Evolutionary conservation across 2,888 invertebrate species (phyloP).

Genomic region (Neuroscelio doddi): DNA sequence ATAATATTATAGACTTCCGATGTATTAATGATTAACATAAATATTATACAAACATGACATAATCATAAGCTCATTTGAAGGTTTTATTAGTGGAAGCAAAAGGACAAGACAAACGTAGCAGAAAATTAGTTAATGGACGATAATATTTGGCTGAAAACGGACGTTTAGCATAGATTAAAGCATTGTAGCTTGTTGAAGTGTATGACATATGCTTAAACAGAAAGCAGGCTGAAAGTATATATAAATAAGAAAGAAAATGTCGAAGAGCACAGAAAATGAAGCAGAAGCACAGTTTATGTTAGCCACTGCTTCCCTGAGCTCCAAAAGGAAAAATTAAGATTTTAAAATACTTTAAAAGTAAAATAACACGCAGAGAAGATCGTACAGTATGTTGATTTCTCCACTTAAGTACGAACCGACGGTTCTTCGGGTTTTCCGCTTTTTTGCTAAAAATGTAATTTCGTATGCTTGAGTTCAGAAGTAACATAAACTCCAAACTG

Average conservation of each 20-base stretch:
- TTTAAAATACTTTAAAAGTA: constrained; percentile 26
- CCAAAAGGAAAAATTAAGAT: constrained; percentile 29
- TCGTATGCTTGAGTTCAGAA: constrained; percentile 32
- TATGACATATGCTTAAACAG: constrained; percentile 8
- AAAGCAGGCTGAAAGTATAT: constrained; percentile 10
- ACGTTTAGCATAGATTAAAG: constrained; percentile 34
- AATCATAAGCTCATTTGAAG: constrained; percentile 19
- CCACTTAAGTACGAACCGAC: constrained; percentile 44
- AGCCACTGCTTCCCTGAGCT: constrained; percentile 57
- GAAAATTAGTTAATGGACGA: constrained; percentile 18
- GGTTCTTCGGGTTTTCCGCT: constrained; percentile 46
- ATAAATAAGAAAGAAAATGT: constrained; percentile 13
- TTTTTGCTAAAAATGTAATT: constrained; percentile 25
- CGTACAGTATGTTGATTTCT: constrained; percentile 20
- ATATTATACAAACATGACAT: constrained; percentile 15
- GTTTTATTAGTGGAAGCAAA: constrained; percentile 34
- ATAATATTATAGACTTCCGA: constrained; percentile 10
- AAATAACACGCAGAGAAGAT: constrained; percentile 27
- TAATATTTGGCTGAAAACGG: constrained; percentile 19
- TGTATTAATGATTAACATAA: constrained; percentile 9
- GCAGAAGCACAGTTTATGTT: constrained; percentile 60
- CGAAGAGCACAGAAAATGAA: constrained; percentile 52
- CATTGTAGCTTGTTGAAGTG: constrained; percentile 7
- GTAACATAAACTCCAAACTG: constrained; percentile 32
- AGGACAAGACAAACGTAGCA: constrained; percentile 37